Evolutionary conservation across 1,140 invertebrate species (phyloP).

Genomic region (Gonatopus flavifemur): DNA sequence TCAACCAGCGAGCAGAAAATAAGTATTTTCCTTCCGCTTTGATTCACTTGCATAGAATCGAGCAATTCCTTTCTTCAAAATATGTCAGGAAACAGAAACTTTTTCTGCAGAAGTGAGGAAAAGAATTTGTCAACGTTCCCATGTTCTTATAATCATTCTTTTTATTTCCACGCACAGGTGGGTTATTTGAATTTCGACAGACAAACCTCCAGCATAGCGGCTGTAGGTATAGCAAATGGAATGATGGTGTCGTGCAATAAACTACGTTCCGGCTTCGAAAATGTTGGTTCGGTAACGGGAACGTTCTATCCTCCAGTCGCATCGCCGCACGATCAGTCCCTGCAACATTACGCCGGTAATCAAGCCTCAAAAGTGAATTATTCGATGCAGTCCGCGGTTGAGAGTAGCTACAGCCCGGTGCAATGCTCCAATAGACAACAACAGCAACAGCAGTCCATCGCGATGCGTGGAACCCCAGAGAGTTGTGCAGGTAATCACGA

Average conservation of each 20-base stretch:
- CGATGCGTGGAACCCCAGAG: conserved; percentile 40
- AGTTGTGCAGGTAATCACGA: conserved; percentile 43
- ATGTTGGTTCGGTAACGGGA: conserved; percentile 77
- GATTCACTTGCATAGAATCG: too few relatives aligned
- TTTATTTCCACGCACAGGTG: conserved; percentile 41
- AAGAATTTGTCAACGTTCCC: neutral
- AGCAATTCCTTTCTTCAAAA: too few relatives aligned
- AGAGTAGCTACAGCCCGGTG: conserved; percentile 47
- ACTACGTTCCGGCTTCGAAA: conserved; percentile 67
- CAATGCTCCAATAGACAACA: conserved; percentile 42
- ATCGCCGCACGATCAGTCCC: conserved; percentile 71
- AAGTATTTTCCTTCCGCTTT: too few relatives aligned
- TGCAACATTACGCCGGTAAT: conserved; percentile 49
- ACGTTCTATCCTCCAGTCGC: conserved; percentile 84
- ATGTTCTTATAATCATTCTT: neutral
- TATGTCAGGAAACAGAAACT: too few relatives aligned
- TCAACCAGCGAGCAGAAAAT: too few relatives aligned
- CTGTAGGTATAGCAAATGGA: conserved; percentile 79
- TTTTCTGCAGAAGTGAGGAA: too few relatives aligned
- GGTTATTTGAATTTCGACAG: conserved; percentile 56
- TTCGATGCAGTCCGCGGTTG: conserved; percentile 45
- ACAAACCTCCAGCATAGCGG: conserved; percentile 64
- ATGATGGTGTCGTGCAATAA: conserved; percentile 87
- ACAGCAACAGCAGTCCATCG: conserved; percentile 36
- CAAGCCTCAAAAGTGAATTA: conserved; percentile 48